Conservation (phyloP, 2,888 invertebrate genomes). For the Antitype chi region DNA sequence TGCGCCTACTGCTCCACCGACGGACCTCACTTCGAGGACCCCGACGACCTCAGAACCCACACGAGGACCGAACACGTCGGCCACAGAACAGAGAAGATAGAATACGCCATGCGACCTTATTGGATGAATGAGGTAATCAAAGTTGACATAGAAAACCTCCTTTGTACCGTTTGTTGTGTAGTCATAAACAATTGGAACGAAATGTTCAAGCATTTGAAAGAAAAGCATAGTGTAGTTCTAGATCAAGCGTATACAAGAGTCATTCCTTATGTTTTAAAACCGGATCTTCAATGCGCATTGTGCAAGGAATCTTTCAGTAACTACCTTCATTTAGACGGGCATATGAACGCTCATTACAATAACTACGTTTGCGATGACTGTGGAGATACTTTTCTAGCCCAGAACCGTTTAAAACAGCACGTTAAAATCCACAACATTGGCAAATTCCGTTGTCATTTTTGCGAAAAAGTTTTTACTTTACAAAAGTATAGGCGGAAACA, state of each 20-base stretch:
- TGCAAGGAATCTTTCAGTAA: conserved; percentile 72
- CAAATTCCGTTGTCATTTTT: conserved; percentile 81
- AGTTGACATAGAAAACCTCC: conserved; percentile 75
- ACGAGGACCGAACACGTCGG: conserved; percentile 69
- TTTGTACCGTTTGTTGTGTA: conserved; percentile 73
- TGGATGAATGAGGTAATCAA: conserved; percentile 79
- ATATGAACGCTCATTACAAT: conserved; percentile 83
- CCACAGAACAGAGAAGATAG: conserved; percentile 67
- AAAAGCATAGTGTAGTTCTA: conserved; percentile 70
- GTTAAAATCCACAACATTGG: conserved; percentile 83
- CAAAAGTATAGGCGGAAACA: conserved; percentile 78
- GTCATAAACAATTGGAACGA: conserved; percentile 74
- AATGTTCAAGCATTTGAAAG: conserved; percentile 77
- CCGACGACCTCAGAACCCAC: conserved; percentile 75
- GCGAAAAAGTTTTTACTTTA: conserved; percentile 84
- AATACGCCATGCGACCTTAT: conserved; percentile 75
- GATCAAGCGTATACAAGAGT: conserved; percentile 74
- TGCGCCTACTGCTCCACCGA: conserved; percentile 79
- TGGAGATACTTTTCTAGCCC: conserved; percentile 77
- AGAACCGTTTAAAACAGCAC: conserved; percentile 77
- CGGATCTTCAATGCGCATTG: conserved; percentile 72
- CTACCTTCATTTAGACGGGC: conserved; percentile 76
- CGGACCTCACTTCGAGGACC: conserved; percentile 68
- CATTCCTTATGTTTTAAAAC: conserved; percentile 74
- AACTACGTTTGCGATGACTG: conserved; percentile 82